Base-by-base conservation (phyloP, 2,113 vertebrate species). In the Gadus macrocephalus region DNA sequence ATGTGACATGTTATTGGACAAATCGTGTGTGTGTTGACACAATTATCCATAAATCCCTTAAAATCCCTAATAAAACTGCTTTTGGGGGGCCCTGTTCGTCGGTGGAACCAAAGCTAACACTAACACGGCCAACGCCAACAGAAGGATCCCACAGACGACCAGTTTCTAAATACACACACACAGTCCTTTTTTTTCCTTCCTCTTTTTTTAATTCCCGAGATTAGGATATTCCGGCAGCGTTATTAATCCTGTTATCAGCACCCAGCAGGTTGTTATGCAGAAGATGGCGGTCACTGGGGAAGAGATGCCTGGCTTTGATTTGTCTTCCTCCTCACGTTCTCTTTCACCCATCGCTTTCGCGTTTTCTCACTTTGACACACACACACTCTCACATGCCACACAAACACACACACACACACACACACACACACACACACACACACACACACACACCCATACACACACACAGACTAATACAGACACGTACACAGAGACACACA, bases 191-290 rank as follows among this genome's bases (percentile, higher is more conserved):
- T n/a, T 14, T 9, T 49, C 11, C 8, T 49, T 49, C 8, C 42
- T 49, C 42, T 49, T 49, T 94, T 94, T 95, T 94, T 94, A 95
- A 95, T 95, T 94, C 94, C 91, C 89, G 90, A 92, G 93, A 97
- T 97, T 95, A 96, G 92, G 92, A 94, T 94, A 95, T 94, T 93
- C 53, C 14, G 53, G 92, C 74, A 87, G 91, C 89, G 89, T 90
- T 93, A 95, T 95, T 97, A 98, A 98, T 96, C 95, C 95, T 92
- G 95, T 97, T 98, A 98, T 98, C 96, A 95, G 94, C 91, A 90
- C 93, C 93, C 94, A 95, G 95, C 95, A 98, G 96, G 94, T 93
- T 93, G 93, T 93, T 92, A 35, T 92, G 91, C 90, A 91, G 92
- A 91, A 92, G 90, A 78, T 53, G 86, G 92, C 92, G 92, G 92